phyloP scores from a whole-genome alignment of 2,888 invertebrate species.

The Sturmia bella region DNA sequence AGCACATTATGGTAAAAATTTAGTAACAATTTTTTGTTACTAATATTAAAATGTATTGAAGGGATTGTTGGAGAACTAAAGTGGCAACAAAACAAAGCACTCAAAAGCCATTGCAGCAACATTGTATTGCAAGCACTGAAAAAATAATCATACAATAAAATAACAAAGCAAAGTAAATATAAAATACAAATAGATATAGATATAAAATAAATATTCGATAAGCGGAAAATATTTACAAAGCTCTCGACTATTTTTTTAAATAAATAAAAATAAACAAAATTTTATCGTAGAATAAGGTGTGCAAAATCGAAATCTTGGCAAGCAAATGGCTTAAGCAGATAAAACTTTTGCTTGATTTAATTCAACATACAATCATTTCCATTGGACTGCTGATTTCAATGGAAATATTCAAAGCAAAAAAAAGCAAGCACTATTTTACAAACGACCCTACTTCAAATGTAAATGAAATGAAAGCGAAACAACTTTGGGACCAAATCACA shows the following conservation, averaged over 20 bases:
- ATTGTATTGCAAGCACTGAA: constrained; percentile 12
- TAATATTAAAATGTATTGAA: background rate
- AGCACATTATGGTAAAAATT: constrained; percentile 32
- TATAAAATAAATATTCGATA: no score
- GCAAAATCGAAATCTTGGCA: background rate
- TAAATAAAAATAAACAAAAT: no score
- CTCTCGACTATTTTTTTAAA: no score
- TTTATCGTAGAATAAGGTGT: no score
- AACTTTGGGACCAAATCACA: constrained; percentile 8
- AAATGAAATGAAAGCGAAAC: background rate
- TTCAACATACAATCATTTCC: background rate
- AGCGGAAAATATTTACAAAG: no score
- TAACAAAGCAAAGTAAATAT: no score
- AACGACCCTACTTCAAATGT: constrained; percentile 6
- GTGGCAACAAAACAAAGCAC: constrained; percentile 45
- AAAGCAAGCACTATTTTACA: constrained; percentile 20
- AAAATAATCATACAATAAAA: no score
- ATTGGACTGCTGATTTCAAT: constrained; percentile 35
- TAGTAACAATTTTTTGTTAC: constrained; percentile 34
- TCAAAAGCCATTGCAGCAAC: constrained; percentile 49
- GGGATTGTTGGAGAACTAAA: constrained; percentile 43
- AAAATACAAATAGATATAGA: no score
- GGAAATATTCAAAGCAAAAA: constrained; percentile 32
- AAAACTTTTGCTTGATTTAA: background rate
- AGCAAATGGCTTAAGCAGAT: no score